A percentile compares a stretch with the other conserved stretches of the same genome.
phyloP scores from a whole-genome alignment of 2,888 invertebrate genomes.

The Actias luna region DNA sequence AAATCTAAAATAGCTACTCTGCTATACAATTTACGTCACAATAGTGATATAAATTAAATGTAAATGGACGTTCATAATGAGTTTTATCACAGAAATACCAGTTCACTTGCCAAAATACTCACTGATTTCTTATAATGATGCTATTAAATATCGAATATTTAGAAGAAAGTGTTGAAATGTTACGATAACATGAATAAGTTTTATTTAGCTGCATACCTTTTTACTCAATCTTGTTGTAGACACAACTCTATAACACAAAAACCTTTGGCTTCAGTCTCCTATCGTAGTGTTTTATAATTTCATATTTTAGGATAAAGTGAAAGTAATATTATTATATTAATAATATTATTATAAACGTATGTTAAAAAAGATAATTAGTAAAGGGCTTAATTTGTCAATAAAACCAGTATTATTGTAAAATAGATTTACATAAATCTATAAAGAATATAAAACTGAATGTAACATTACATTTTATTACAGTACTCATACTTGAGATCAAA shows the following conservation, averaged over 20 bases:
- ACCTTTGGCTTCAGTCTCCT: neutral
- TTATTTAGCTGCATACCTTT: neutral
- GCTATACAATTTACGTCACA: conserved; percentile 32
- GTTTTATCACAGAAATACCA: conserved; percentile 31
- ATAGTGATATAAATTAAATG: conserved; percentile 36
- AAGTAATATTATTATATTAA: too few species aligned
- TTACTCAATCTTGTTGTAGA: neutral
- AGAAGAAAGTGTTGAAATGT: conserved; percentile 7
- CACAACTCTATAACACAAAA: neutral
- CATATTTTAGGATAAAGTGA: neutral
- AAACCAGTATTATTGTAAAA: neutral
- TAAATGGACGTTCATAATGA: conserved; percentile 28
- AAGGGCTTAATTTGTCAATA: neutral
- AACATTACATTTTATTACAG: neutral
- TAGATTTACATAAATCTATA: neutral
- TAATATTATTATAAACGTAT: too few species aligned
- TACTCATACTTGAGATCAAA: too few species aligned
- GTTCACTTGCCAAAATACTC: conserved; percentile 37
- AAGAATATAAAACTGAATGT: neutral
- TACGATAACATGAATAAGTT: neutral
- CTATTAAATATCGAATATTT: conserved; percentile 3
- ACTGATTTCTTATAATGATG: conserved; percentile 11
- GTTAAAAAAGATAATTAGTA: too few species aligned
- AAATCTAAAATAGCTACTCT: conserved; percentile 28
- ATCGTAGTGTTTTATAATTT: neutral